Evolutionary conservation across 2,113 vertebrate species (phyloP), one percentile per base, ranked within the genome.

Genomic region (Syngnathus typhle): DNA sequence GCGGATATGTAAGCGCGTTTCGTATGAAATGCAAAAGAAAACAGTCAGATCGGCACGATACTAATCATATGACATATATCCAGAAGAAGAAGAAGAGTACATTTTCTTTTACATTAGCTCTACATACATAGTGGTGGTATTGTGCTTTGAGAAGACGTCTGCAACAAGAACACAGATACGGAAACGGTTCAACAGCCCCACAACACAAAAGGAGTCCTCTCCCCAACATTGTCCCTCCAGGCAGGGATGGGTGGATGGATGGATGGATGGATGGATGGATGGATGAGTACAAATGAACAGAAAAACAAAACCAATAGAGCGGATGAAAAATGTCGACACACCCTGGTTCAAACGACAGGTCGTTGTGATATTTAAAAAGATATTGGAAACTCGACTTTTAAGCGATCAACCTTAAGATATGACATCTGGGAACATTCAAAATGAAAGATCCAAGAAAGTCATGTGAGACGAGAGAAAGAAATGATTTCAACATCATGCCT

Each of bases 71-170:
- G 79, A 84, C 84, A 87, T 88, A 88, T 89, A 88, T 86, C 81
- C 55, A 58, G 55, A 58, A 58, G 55, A 36, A 58, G 21, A 87
- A 88, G 82, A 90, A 86, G 85, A 85, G 61, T 89, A 90, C 76
- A 70, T 84, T 84, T 86, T 88, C 79, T 88, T 84, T 87, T 86
- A 88, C 79, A 82, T 87, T 84, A 89, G 79, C 87, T 88, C 87
- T 90, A 91, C 88, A 89, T 89, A 85, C 78, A 62, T 37, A 39
- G 47, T 74, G 84, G 84, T 62, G 86, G 72, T 84, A 88, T 90
- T 92, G 91, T 92, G 91, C 91, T 92, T 92, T 86, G 76, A 88
- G 90, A 89, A 89, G 89, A 91, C 79, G 70, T 86, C 87, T 81
- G 84, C 73, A 78, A 91, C 85, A 87, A 84, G 73, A 86, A 87